phyloP scores from a whole-genome alignment of 2,113 vertebrate genomes.

The Bothrops jararaca region DNA sequence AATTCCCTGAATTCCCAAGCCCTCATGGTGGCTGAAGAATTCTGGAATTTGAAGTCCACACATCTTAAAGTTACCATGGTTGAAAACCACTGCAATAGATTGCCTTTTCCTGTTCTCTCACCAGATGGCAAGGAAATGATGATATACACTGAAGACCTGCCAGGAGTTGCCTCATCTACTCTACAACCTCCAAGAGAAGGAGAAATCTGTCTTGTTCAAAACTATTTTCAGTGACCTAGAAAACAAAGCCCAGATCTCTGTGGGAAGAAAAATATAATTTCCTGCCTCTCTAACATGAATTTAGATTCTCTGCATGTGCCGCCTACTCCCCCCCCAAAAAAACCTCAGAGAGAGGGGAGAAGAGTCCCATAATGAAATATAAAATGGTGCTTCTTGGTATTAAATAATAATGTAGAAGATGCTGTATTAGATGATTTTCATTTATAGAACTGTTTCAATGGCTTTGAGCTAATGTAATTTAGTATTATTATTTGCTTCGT shows the following conservation, averaged over 20 bases:
- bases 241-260: background rate
- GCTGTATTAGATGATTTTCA: background rate
- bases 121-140: background rate
- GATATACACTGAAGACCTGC: background rate
- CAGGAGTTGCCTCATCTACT: constrained; percentile 1
- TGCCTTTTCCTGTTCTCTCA: background rate
- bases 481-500: background rate
- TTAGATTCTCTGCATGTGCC: background rate
- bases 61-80: background rate
- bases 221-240: constrained; percentile 8
- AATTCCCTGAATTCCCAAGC: background rate
- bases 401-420: background rate
- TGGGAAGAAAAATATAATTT: background rate
- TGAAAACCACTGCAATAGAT: background rate
- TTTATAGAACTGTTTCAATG: background rate
- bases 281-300: background rate
- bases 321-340: background rate
- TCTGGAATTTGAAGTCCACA: background rate
- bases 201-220: background rate
- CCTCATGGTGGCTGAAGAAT: background rate
- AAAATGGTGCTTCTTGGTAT: background rate
- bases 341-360: background rate
- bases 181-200: background rate
- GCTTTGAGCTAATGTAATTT: background rate
- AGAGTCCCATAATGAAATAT: background rate